Conservation (phyloP, 2,888 invertebrate genomes). For the Meliscaeva auricollis region DNA sequence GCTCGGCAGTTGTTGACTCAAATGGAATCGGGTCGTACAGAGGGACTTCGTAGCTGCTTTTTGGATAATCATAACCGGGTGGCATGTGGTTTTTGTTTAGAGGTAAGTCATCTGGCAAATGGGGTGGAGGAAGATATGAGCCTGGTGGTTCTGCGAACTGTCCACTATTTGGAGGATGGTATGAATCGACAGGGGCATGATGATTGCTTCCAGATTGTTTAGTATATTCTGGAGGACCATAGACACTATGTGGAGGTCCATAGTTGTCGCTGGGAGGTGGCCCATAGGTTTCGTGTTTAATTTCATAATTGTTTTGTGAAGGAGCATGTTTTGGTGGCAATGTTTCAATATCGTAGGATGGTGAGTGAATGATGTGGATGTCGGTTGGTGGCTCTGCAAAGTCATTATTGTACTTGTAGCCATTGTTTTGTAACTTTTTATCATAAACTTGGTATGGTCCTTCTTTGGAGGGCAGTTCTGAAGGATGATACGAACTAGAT, state of each 20-base stretch:
- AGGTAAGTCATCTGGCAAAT: slow-evolving; percentile 80
- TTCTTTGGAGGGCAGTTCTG: slow-evolving; percentile 42
- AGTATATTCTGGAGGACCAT: slow-evolving; percentile 27
- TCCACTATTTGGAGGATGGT: slow-evolving; percentile 69
- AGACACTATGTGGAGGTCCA: not conserved
- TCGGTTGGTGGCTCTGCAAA: slow-evolving; percentile 81
- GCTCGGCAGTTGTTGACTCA: slow-evolving; percentile 79
- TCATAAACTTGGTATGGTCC: slow-evolving; percentile 53
- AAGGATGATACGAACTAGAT: slow-evolving; percentile 35
- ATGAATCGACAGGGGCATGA: slow-evolving; percentile 42
- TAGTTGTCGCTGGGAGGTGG: slow-evolving; percentile 63
- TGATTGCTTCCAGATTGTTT: slow-evolving; percentile 14
- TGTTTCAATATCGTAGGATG: slow-evolving; percentile 80
- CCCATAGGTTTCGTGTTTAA: slow-evolving; percentile 59
- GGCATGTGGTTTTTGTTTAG: slow-evolving; percentile 80
- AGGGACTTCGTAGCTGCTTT: slow-evolving; percentile 83
- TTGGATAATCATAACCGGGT: slow-evolving; percentile 82
- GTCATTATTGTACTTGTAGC: slow-evolving; percentile 76
- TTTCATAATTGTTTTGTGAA: slow-evolving; percentile 47
- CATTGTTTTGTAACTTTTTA: slow-evolving; percentile 78
- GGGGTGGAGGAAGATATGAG: slow-evolving; percentile 72
- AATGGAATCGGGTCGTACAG: slow-evolving; percentile 82
- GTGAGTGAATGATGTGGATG: slow-evolving; percentile 81
- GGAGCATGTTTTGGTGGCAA: slow-evolving; percentile 74
- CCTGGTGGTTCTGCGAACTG: slow-evolving; percentile 79